These are phyloP conservation scores for Brachionus manjavacas DNA, from an alignment of 1,140 invertebrate genomes.

Conservation along the genomic window DNA sequence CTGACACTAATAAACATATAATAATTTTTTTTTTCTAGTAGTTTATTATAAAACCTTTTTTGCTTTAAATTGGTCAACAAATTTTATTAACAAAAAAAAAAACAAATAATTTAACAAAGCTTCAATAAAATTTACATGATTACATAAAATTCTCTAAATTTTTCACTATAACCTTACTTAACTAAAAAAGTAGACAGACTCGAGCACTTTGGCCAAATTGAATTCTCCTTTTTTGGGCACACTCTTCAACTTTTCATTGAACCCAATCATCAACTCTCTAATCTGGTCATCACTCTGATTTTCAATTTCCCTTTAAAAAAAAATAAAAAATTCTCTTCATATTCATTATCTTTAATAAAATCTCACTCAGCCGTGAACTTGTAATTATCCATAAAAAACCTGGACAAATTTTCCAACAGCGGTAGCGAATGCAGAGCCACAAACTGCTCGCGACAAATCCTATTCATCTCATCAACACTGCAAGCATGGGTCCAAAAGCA, in stretches of 20 bases:
- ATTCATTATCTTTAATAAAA: not conserved
- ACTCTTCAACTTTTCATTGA: conserved; percentile 18
- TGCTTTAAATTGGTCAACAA: not conserved
- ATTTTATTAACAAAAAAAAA: not conserved
- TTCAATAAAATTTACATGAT: not conserved
- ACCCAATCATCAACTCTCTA: not conserved
- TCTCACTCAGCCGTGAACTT: not conserved
- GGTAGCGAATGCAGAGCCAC: conserved; percentile 84
- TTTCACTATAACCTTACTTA: conserved; percentile 7
- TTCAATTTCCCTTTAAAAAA: conserved; percentile 39
- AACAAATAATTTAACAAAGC: not conserved
- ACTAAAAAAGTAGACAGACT: conserved; percentile 41
- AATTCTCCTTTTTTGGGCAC: conserved; percentile 26
- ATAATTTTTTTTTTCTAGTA: too few species aligned
- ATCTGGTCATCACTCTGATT: conserved; percentile 3
- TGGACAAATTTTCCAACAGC: conserved; percentile 63
- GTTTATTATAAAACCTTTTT: not conserved
- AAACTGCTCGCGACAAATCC: conserved; percentile 92
- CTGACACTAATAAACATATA: too few species aligned
- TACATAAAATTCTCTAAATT: not conserved
- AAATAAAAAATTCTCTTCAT: not conserved
- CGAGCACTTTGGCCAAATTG: conserved; percentile 1
- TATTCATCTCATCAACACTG: conserved; percentile 81
- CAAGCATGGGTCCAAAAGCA: conserved; percentile 97
- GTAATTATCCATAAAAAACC: conserved; percentile 26